Evolutionary conservation across 2,888 invertebrate species (phyloP), one percentile per base, ranked within the genome.

Genomic region (Calliopum simillimum): DNA sequence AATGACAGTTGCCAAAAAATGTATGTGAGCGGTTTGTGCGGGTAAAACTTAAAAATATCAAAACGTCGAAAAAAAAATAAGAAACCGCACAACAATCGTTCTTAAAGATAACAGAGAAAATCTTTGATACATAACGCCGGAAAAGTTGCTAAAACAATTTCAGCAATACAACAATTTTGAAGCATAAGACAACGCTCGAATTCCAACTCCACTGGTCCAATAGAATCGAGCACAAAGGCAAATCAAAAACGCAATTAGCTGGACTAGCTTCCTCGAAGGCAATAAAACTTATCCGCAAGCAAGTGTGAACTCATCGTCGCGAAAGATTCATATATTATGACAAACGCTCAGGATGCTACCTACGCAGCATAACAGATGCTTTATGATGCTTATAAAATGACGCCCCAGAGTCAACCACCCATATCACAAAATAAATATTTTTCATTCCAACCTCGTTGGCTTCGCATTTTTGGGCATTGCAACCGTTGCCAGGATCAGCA

Each of bases 381-480:
- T 12, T 6, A 33, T 2, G 62, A 44, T 44, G 47, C n/a, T n/a
- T n/a, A n/a, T n/a, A 63, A 19, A 66, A 59, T 19, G 44, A 49
- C 25, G 49, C 49, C n/a, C 12, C 44, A 4, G 19, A 62, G 23
- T 47, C 55, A 55, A 16, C 23, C 19, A 46, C 12, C 13, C 21
- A 58, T 25, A 68, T 55, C 33, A 66, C 56, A 41, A 76, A 74
- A n/a, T 1, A 74, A 71, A 61, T 77, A 76, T 33, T 75, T 70
- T n/a, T 76, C 79, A 2, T 69, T 80, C 43, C 77, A 77, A 2
- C 73, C 74, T 3, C 82, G 83, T 3, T 75, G 80, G 72, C 69
- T 81, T 41, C 78, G 80, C n/a, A 65, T 84, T 0, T 75, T 84
- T 41, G 83, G 82, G 3, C 79, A 80, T 1, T 84, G 85, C 66